Evolutionary conservation across 2,113 vertebrate species (phyloP).

Genomic region (Mesitornis unicolor): DNA sequence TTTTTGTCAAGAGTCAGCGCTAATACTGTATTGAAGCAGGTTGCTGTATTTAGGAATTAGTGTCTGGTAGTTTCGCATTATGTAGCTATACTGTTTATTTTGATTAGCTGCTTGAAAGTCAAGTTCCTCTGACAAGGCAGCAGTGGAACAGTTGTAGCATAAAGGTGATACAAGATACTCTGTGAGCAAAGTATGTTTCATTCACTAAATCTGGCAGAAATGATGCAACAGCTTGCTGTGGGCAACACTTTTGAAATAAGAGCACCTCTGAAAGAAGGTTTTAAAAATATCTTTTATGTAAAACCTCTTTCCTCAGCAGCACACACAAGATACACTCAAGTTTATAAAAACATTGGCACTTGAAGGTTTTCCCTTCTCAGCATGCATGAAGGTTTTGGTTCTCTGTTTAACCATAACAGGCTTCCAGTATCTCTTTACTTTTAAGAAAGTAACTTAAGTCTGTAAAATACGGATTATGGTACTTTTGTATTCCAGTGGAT

Average conservation of each 20-base stretch:
- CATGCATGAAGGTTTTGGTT: not conserved
- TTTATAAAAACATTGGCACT: not conserved
- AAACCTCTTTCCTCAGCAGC: not conserved
- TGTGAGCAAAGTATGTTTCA: not conserved
- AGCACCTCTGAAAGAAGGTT: not conserved
- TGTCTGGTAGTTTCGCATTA: not conserved
- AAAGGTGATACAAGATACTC: not conserved
- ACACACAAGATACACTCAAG: not conserved
- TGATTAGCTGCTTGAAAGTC: not conserved
- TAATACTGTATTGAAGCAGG: not conserved
- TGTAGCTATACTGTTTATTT: not conserved
- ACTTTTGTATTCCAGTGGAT: not conserved
- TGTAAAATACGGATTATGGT: not conserved
- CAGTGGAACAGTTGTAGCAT: not conserved
- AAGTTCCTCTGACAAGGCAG: not conserved
- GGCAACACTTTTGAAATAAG: not conserved
- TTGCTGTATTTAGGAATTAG: not conserved
- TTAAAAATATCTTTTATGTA: not conserved
- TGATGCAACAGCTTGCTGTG: not conserved
- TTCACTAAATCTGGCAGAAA: not conserved
- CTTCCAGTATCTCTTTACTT: not conserved
- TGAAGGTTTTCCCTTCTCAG: not conserved
- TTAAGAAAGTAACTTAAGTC: not conserved
- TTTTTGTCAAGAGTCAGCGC: not conserved
- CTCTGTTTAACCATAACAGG: not conserved